Percentiles rank a stretch among this genome's conserved stretches.
These are phyloP conservation scores for Melikaiella ostensackeni DNA, from an alignment of 2,888 invertebrate species.

Conservation along the genomic window DNA sequence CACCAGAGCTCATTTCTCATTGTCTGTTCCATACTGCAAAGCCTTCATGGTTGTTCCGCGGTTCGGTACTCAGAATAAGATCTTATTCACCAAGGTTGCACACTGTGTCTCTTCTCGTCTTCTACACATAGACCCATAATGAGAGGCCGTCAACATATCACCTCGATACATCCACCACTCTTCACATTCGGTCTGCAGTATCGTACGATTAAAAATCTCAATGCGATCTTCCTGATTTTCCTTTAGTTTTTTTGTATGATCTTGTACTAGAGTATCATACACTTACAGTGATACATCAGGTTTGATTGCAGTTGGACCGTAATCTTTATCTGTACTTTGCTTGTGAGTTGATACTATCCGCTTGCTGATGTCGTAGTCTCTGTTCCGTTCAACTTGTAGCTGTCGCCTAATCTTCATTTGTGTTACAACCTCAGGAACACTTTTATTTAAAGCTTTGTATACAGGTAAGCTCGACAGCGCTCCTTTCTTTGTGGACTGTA, in stretches of 20 bases:
- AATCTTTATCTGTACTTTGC: conserved; percentile 15
- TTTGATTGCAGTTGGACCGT: conserved; percentile 24
- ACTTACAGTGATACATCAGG: not conserved
- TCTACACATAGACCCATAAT: conserved; percentile 44
- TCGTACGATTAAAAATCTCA: conserved; percentile 47
- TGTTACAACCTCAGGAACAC: not conserved
- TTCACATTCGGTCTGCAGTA: conserved; percentile 42
- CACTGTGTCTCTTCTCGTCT: not conserved
- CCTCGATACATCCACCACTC: conserved; percentile 46
- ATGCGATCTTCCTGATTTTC: conserved; percentile 41
- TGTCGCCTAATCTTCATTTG: conserved; percentile 30
- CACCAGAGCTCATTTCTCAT: conserved; percentile 46
- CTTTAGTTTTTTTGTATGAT: conserved; percentile 41
- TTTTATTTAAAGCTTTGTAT: conserved; percentile 9
- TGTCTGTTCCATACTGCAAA: conserved; percentile 47
- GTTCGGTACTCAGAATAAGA: not conserved
- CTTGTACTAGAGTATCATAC: too few relatives aligned
- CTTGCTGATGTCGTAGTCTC: not conserved
- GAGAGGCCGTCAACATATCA: conserved; percentile 53
- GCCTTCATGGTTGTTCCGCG: conserved; percentile 10
- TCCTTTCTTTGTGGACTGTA: conserved; percentile 37
- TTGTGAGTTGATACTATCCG: not conserved
- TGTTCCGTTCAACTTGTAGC: not conserved
- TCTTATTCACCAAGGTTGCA: not conserved
- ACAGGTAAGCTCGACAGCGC: conserved; percentile 14